Evolutionary conservation across 2,113 vertebrate genomes (phyloP).

Genomic region (Psilopogon haemacephalus): DNA sequence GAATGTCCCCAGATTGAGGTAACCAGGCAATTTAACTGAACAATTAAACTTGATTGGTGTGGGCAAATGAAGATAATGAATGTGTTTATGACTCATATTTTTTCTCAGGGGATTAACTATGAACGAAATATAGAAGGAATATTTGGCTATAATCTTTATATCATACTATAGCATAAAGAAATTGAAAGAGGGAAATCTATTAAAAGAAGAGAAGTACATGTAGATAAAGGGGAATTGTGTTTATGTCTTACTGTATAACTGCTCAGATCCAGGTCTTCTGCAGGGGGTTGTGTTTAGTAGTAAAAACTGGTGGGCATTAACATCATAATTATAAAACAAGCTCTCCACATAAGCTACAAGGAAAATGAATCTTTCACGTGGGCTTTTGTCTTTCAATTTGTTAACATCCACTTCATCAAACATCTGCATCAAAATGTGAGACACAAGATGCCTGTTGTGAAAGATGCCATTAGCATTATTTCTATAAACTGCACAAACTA

Average conservation of each 20-base stretch:
- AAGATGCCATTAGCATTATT: neutral
- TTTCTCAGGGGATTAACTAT: neutral
- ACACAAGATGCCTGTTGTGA: neutral
- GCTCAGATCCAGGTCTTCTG: neutral
- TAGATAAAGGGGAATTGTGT: neutral
- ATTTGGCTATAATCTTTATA: neutral
- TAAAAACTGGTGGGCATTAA: neutral
- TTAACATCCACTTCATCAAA: neutral
- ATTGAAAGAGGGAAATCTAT: neutral
- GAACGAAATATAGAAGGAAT: neutral
- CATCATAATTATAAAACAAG: neutral
- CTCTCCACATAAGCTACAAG: neutral
- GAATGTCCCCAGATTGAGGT: constrained; percentile 36
- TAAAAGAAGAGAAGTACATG: neutral
- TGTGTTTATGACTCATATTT: constrained; percentile 19
- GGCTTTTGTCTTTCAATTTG: neutral
- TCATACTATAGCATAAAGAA: neutral
- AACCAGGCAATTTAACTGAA: constrained; percentile 66
- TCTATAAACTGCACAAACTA: neutral
- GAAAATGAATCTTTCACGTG: neutral
- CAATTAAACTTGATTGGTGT: constrained; percentile 62
- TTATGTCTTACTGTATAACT: neutral
- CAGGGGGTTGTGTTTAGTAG: neutral
- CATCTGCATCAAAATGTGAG: neutral
- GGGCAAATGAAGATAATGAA: constrained; percentile 27